Evolutionary conservation across 2,888 invertebrate genomes (phyloP).

Genomic region (Rotaria socialis): DNA sequence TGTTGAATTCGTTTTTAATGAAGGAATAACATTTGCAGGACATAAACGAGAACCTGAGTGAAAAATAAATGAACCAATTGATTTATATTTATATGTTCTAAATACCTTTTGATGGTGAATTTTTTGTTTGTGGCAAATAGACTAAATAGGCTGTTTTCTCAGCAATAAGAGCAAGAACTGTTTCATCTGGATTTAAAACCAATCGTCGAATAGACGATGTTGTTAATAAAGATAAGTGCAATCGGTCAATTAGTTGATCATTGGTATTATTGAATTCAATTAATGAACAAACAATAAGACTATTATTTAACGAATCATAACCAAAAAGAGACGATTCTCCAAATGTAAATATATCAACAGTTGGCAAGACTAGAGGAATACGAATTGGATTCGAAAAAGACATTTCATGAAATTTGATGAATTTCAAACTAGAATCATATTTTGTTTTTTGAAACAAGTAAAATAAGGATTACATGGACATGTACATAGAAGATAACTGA

Average conservation of each 20-base stretch:
- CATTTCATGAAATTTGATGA: neutral
- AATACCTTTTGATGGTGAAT: neutral
- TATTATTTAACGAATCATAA: constrained; percentile 5
- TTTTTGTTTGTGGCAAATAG: neutral
- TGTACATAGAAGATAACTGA: neutral
- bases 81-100: no score
- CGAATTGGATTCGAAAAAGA: neutral
- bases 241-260: neutral
- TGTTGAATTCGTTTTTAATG: neutral
- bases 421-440: no score
- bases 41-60: neutral
- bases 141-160: neutral
- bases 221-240: neutral
- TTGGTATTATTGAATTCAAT: neutral
- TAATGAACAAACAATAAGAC: neutral
- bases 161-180: neutral
- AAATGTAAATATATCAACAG: constrained; percentile 18
- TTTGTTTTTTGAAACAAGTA: neutral
- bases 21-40: neutral
- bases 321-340: constrained; percentile 8
- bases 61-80: neutral
- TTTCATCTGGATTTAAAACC: constrained; percentile 21
- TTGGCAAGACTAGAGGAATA: neutral
- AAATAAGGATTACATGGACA: neutral
- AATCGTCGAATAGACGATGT: neutral